Percentiles rank a stretch among this genome's conserved stretches.
phyloP scores from a whole-genome alignment of 2,888 invertebrate genomes.

The Ophion slaviceki region DNA sequence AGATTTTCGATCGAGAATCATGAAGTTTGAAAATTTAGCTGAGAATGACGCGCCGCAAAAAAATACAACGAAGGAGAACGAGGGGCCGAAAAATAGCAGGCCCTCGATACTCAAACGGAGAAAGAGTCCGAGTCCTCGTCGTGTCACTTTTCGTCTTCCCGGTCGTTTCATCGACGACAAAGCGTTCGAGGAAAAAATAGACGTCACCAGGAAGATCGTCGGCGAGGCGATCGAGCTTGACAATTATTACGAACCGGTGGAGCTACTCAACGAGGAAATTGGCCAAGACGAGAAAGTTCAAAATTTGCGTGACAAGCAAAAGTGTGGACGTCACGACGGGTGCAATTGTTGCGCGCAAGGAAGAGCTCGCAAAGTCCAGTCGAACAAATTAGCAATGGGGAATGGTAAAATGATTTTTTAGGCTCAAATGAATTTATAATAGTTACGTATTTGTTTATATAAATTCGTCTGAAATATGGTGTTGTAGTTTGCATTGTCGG shows the following conservation, averaged over 20 bases:
- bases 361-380: constrained; percentile 3
- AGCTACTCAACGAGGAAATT: background rate
- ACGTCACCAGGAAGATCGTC: background rate
- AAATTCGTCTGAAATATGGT: too few relatives aligned
- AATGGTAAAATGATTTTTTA: constrained; percentile 25
- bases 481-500: too few relatives aligned
- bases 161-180: constrained; percentile 54
- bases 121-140: constrained; percentile 59
- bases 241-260: background rate
- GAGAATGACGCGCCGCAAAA: background rate
- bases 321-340: background rate
- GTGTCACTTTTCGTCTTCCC: constrained; percentile 62
- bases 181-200: background rate
- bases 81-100: background rate
- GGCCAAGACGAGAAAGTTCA: background rate
- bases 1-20: background rate
- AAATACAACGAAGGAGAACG: background rate
- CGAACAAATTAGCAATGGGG: background rate
- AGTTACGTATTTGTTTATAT: background rate
- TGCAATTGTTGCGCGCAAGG: constrained; percentile 9
- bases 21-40: background rate
- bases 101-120: constrained; percentile 41
- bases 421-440: background rate
- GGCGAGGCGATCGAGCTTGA: background rate
- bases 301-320: background rate